Evolutionary conservation across 2,797 vertebrate genomes (phyloP), one percentile per base, ranked within the genome.

Genomic region (Sciurus carolinensis): DNA sequence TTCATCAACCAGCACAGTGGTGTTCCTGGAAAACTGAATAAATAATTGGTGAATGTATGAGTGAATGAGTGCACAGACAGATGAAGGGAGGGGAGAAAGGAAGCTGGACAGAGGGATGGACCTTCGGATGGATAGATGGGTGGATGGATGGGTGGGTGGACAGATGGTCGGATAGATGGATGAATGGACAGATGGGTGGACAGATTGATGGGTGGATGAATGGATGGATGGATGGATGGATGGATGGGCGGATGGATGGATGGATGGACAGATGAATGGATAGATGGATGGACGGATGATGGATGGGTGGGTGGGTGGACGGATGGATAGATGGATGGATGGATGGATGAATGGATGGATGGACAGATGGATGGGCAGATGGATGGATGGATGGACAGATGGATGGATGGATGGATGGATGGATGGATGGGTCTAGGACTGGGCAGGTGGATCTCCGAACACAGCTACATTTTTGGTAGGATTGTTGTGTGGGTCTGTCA

Each of bases 381-480:
- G 33, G 11, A 76, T 26, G 57, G 22, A 18, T 26, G 24, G 28
- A 39, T 87, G 33, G 33, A 59, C 7, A n/a, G 24, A 73, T 28
- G 15, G 0, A 39, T 5, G 4, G n/a, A 28, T 54, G 3, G 28
- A 33, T n/a, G 12, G 4, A 20, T 59, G 33, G 11, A 76, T 26
- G 57, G 22, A 18, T 26, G 24, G 28, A 39, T 87, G 33, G 33
- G 26, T 86, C 14, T 82, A 54, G 20, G 5, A 79, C 22, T 90
- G 7, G 50, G 36, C 87, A 42, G 44, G 15, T 44, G 24, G 15
- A 18, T 75, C 50, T 92, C 28, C 80, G n/a, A 91, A 47, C 20
- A 81, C 44, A 76, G 47, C 42, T 88, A 26, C 14, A 50, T 33
- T 66, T 94, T 87, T 96, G 33, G 33, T 79, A 79, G 44, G 11